Evolutionary conservation across 1,140 invertebrate species (phyloP), one percentile per base, ranked within the genome.

Genomic region (Apocrypta bakeri): DNA sequence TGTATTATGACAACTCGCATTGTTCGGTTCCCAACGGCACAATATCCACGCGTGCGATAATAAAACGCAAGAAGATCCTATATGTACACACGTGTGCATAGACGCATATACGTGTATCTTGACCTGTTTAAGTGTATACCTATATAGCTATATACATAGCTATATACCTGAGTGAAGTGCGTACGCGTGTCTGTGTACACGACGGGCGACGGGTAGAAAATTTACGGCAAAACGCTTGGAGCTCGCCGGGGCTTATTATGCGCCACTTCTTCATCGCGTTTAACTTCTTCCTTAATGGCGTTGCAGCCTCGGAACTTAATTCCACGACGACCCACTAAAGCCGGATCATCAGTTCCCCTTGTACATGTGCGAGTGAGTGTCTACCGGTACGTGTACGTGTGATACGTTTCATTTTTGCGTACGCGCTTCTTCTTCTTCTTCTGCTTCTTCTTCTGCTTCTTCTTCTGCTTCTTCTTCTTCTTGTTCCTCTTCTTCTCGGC

Each of bases 201-300:
- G 63, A 14, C 6, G 63, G 7, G 11, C 56, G 8, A 9, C 40
- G 40, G 33, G 64, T 7, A 40, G 24, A 29, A 56, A 74, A 56
- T 74, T 74, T 74, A 56, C 72, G 72, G 25, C 42, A 31, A 56
- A 74, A 74, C 72, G 42, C 37, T 56, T 3, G n/a, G 12, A 24
- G 72, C 27, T 27, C n/a, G 24, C 6, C 11, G 8, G 7, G 6
- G 66, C 27, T 69, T 40, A 72, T 72, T 72, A 42, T 72, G 69
- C 69, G 69, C 29, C 42, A 21, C 29, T 25, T 27, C 63, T 11
- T 37, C 24, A 12, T 27, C 21, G 9, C 33, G 33, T n/a, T 6
- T 40, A 21, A 40, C n/a, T 25, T 42, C 68, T 66, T 71, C 31
- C 68, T 71, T 29, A 27, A 66, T 2, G 63, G 63, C 63, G 24